Conservation (phyloP, 1,140 invertebrate genomes). For the Drosophila chauvacae region DNA sequence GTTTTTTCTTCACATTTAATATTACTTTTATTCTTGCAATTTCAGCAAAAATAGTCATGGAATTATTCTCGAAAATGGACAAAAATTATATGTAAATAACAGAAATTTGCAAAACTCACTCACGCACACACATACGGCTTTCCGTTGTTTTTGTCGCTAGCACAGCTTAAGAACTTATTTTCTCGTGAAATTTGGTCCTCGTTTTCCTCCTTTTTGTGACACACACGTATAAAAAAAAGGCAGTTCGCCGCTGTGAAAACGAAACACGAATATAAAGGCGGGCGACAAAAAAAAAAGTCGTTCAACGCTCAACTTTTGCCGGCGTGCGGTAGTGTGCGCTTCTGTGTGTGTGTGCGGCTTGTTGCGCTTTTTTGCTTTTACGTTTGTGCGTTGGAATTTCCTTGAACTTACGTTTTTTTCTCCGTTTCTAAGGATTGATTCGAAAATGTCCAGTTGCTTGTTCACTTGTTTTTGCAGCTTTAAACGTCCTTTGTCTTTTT, state of each 20-base stretch:
- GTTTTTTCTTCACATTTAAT: slow-evolving; percentile 6
- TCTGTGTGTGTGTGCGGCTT: slow-evolving; percentile 35
- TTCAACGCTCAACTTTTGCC: slow-evolving; percentile 48
- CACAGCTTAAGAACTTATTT: slow-evolving; percentile 7
- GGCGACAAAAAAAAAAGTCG: slow-evolving; percentile 29
- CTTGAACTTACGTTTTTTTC: slow-evolving; percentile 33
- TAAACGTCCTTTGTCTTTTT: slow-evolving; percentile 12
- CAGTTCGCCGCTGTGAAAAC: slow-evolving; percentile 39
- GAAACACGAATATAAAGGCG: slow-evolving; percentile 44
- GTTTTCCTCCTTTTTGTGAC: slow-evolving; percentile 15
- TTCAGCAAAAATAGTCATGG: background rate
- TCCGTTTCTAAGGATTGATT: slow-evolving; percentile 2
- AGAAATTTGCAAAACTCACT: slow-evolving; percentile 45
- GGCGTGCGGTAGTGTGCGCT: slow-evolving; percentile 31
- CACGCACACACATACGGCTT: slow-evolving; percentile 21
- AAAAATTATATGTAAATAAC: slow-evolving; percentile 2
- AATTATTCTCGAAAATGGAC: background rate
- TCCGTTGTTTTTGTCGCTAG: slow-evolving; percentile 21
- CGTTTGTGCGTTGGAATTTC: slow-evolving; percentile 38
- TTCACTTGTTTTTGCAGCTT: slow-evolving; percentile 5
- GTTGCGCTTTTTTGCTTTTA: slow-evolving; percentile 47
- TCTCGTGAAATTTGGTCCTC: slow-evolving; percentile 14
- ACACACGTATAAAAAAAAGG: slow-evolving; percentile 39
- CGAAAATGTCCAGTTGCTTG: slow-evolving; percentile 6
- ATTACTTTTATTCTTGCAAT: too few relatives aligned